These are phyloP conservation scores for Lophius americanus DNA, from an alignment of 2,797 vertebrate species.

Conservation along the genomic window DNA sequence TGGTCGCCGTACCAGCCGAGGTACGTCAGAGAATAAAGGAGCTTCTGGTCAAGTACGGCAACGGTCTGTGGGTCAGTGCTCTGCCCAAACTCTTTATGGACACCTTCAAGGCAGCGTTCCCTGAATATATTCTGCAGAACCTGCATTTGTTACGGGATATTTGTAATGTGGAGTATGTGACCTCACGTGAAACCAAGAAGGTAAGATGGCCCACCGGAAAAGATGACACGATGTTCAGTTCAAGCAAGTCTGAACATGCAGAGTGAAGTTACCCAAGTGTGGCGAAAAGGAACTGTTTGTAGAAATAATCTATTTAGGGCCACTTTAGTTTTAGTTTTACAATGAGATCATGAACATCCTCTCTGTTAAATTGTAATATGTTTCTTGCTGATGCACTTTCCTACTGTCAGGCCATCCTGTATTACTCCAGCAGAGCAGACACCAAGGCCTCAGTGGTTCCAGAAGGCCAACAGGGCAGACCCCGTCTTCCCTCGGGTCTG, in stretches of 20 bases:
- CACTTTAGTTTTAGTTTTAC: neutral
- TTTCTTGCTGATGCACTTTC: neutral
- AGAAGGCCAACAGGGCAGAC: slow-evolving; percentile 14
- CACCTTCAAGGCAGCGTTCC: slow-evolving; percentile 86
- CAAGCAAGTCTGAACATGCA: too few species aligned
- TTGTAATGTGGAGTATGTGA: slow-evolving; percentile 85
- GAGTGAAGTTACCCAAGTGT: too few species aligned
- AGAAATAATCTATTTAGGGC: too few species aligned
- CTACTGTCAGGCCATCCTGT: slow-evolving; percentile 84
- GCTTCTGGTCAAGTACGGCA: slow-evolving; percentile 87
- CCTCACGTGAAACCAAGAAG: slow-evolving; percentile 83
- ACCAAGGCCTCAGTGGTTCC: neutral
- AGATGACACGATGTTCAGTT: too few species aligned
- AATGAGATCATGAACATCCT: neutral
- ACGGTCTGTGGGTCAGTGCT: slow-evolving; percentile 90
- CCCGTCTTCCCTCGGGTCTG: slow-evolving; percentile 53
- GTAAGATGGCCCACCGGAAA: slow-evolving; percentile 20
- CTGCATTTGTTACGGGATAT: slow-evolving; percentile 84
- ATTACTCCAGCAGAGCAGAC: slow-evolving; percentile 32
- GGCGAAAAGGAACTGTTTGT: too few species aligned
- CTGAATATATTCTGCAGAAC: slow-evolving; percentile 82
- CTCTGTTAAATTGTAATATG: neutral
- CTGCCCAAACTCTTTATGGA: slow-evolving; percentile 91
- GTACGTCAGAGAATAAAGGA: slow-evolving; percentile 84
- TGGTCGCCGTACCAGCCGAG: slow-evolving; percentile 52